Evolutionary conservation across 2,113 vertebrate species (phyloP).

Genomic region (Trinectes maculatus): DNA sequence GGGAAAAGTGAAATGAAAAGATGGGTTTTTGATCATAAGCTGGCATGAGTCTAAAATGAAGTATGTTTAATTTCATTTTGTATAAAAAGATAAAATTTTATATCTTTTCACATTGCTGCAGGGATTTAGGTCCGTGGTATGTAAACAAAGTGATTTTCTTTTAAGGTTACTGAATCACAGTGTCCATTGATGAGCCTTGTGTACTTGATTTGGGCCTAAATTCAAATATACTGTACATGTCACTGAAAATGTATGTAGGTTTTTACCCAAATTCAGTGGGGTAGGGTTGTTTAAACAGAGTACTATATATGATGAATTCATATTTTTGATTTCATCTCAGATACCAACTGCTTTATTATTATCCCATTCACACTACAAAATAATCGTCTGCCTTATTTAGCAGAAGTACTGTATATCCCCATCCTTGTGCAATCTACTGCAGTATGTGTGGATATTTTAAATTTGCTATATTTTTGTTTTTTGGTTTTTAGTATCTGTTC

Average conservation of each 20-base stretch:
- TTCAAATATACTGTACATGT: background rate
- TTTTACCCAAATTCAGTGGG: slow-evolving; percentile 9
- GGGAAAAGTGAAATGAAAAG: background rate
- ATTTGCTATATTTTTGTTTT: slow-evolving; percentile 39
- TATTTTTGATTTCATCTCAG: background rate
- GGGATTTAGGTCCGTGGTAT: slow-evolving; percentile 9
- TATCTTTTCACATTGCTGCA: slow-evolving; percentile 5
- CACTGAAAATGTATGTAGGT: slow-evolving; percentile 17
- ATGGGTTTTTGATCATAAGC: background rate
- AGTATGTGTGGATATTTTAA: slow-evolving; percentile 45
- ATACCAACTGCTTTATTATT: slow-evolving; percentile 13
- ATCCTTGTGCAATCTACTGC: slow-evolving; percentile 52
- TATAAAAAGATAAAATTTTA: background rate
- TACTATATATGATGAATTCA: background rate
- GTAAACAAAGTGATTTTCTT: background rate
- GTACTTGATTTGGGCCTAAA: background rate
- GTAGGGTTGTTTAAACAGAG: slow-evolving; percentile 8
- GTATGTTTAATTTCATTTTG: background rate
- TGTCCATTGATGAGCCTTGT: slow-evolving; percentile 1
- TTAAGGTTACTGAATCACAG: slow-evolving; percentile 16
- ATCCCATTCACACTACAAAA: slow-evolving; percentile 4
- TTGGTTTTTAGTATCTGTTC: slow-evolving; percentile 22
- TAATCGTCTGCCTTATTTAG: slow-evolving; percentile 16
- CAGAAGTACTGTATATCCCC: slow-evolving; percentile 18
- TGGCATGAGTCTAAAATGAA: background rate